phyloP scores from a whole-genome alignment of 2,797 vertebrate species.

The Rhinichthys osculus region DNA sequence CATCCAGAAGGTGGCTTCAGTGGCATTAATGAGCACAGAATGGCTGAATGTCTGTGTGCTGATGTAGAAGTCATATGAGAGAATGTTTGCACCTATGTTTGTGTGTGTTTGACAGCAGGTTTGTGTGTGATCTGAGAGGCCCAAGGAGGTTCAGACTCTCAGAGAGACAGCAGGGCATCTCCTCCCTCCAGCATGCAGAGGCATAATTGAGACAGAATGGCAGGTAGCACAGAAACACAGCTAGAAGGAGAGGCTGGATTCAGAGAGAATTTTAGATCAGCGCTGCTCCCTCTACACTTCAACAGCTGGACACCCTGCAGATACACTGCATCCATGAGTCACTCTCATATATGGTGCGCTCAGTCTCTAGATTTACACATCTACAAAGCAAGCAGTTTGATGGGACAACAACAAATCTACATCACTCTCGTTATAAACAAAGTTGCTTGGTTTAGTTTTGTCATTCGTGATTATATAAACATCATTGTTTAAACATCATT shows the following conservation, averaged over 20 bases:
- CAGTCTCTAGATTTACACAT: slow-evolving; percentile 9
- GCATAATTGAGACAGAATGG: slow-evolving; percentile 54
- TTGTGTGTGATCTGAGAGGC: slow-evolving; percentile 16
- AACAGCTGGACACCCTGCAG: slow-evolving; percentile 26
- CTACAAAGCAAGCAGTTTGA: slow-evolving; percentile 1
- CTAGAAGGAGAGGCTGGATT: slow-evolving; percentile 34
- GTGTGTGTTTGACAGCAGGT: slow-evolving; percentile 31
- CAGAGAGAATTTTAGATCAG: slow-evolving; percentile 54
- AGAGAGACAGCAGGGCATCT: slow-evolving; percentile 50
- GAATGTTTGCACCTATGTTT: slow-evolving; percentile 21
- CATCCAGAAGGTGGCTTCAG: background rate
- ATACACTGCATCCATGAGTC: background rate
- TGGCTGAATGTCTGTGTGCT: background rate
- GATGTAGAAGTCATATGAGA: background rate
- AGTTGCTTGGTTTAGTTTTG: background rate
- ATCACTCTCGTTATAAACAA: background rate
- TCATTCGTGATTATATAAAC: background rate
- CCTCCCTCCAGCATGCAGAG: slow-evolving; percentile 44
- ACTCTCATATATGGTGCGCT: background rate
- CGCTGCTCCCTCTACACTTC: slow-evolving; percentile 10
- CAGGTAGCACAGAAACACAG: slow-evolving; percentile 39
- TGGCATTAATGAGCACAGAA: slow-evolving; percentile 4
- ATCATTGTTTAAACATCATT: background rate
- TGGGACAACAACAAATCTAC: background rate
- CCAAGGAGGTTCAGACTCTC: slow-evolving; percentile 16